phyloP scores from a whole-genome alignment of 2,113 vertebrate species.

The Gallinago undulata region DNA sequence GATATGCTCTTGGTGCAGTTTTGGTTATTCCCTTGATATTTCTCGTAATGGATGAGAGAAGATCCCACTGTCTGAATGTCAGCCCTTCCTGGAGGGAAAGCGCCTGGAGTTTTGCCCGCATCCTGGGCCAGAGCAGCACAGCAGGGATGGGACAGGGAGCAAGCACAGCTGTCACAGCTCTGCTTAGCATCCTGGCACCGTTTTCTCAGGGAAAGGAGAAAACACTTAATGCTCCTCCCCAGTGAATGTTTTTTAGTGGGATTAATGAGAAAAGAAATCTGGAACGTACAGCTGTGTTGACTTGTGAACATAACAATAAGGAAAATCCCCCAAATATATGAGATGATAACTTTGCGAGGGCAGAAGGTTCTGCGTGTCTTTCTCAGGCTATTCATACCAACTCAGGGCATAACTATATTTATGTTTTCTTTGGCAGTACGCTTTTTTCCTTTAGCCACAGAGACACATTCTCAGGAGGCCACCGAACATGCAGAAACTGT shows the following conservation, averaged over 20 bases:
- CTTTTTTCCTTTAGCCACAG: conserved; percentile 17
- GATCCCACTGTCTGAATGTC: not conserved
- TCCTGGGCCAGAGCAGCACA: not conserved
- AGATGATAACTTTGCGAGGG: not conserved
- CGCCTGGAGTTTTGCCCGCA: not conserved
- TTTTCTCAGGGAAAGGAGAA: not conserved
- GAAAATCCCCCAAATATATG: not conserved
- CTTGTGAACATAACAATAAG: not conserved
- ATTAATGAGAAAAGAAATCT: conserved; percentile 19
- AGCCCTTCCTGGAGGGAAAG: not conserved
- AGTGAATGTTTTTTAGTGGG: not conserved
- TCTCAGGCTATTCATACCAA: conserved; percentile 7
- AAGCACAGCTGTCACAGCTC: not conserved
- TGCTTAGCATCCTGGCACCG: not conserved
- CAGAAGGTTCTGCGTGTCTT: not conserved
- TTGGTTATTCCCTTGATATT: not conserved
- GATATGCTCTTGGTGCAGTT: not conserved
- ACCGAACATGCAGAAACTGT: not conserved
- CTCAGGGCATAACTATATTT: not conserved
- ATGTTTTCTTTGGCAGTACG: conserved; percentile 16
- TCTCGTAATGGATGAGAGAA: not conserved
- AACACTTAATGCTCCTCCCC: not conserved
- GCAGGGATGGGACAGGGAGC: not conserved
- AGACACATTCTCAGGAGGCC: conserved; percentile 15
- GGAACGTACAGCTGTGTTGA: not conserved